These are phyloP conservation scores for Epizoanthus illoricatus DNA, from an alignment of 92 coral and sea anemone genomes.

Conservation along the genomic window DNA sequence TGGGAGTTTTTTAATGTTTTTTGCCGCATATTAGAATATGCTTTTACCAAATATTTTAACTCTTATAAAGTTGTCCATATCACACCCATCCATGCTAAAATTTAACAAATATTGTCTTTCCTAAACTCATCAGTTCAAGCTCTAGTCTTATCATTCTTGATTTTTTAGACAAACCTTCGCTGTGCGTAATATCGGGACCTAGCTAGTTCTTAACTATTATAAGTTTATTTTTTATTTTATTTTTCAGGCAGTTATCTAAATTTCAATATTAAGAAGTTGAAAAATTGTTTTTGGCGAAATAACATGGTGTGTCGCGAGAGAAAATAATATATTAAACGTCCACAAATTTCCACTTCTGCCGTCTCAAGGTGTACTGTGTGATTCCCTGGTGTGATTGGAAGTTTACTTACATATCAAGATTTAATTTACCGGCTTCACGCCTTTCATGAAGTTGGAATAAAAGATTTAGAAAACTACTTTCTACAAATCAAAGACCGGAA, in stretches of 20 bases:
- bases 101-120: neutral
- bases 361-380: neutral
- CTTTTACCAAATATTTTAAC: neutral
- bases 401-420: neutral
- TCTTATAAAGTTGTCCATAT: neutral
- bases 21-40: neutral
- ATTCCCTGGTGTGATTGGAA: neutral
- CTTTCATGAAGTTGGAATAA: neutral
- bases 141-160: neutral
- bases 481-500: neutral
- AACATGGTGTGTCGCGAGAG: slow-evolving; percentile 6
- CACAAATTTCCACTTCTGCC: neutral
- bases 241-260: slow-evolving; percentile 1
- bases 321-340: neutral
- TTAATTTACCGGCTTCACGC: neutral
- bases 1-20: neutral
- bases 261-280: neutral
- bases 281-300: slow-evolving; percentile 7
- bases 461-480: neutral
- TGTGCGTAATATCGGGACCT: no score
- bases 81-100: neutral
- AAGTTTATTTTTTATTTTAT: neutral
- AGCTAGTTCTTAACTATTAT: neutral
- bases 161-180: slow-evolving; percentile 7
- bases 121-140: neutral